Percentiles rank a stretch among this genome's conserved stretches.
phyloP scores from a whole-genome alignment of 2,113 vertebrate species.

The Piaya cayana region DNA sequence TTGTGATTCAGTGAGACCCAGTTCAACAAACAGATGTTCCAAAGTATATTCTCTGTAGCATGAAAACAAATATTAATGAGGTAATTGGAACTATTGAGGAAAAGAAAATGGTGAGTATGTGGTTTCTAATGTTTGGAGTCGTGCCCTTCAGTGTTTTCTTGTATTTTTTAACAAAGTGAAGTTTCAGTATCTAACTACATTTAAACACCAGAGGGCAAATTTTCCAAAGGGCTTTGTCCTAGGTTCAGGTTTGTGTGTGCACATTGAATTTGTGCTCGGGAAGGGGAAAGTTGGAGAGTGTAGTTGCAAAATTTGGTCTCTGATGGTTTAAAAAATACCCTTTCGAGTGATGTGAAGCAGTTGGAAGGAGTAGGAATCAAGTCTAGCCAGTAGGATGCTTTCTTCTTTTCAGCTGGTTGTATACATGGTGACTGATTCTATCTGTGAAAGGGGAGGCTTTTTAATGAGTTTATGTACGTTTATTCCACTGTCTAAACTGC shows the following conservation, averaged over 20 bases:
- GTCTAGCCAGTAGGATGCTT: background rate
- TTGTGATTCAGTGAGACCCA: conserved; percentile 77
- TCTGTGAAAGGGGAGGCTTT: background rate
- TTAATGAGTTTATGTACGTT: background rate
- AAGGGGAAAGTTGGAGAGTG: background rate
- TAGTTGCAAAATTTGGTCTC: background rate
- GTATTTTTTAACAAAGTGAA: conserved; percentile 8
- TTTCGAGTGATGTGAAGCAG: background rate
- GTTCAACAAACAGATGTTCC: conserved; percentile 78
- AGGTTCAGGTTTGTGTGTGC: background rate
- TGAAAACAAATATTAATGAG: conserved; percentile 80
- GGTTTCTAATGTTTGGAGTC: conserved; percentile 25
- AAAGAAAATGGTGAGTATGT: conserved; percentile 34
- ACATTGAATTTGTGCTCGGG: background rate
- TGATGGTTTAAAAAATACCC: background rate
- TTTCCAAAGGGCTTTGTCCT: conserved; percentile 18
- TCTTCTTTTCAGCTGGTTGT: background rate
- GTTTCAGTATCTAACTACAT: background rate
- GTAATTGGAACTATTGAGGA: conserved; percentile 63
- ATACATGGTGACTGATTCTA: background rate
- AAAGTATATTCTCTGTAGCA: conserved; percentile 68
- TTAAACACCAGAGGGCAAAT: conserved; percentile 23
- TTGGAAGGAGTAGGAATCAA: background rate
- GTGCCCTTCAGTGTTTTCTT: conserved; percentile 27
- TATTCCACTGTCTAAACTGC: background rate